Conservation (phyloP, 1,140 invertebrate genomes). For the Achroia grisella region DNA sequence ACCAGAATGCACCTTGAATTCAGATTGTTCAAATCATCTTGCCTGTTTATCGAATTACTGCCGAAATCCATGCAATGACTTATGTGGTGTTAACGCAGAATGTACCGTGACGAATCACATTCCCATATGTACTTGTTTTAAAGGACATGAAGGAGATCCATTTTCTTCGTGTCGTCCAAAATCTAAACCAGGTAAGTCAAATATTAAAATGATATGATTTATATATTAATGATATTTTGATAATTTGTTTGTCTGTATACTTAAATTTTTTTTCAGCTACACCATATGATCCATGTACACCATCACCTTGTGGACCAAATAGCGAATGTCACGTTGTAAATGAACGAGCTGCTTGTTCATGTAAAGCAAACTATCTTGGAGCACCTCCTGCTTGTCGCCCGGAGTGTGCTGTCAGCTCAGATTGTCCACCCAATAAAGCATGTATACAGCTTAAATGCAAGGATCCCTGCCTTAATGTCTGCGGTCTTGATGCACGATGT, state of each 20-base stretch:
- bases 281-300: slow-evolving; percentile 81
- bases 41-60: slow-evolving; percentile 90
- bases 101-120: slow-evolving; percentile 89
- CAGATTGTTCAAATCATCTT: slow-evolving; percentile 86
- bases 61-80: slow-evolving; percentile 89
- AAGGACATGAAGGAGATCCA: slow-evolving; percentile 86
- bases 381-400: slow-evolving; percentile 84
- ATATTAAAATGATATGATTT: too few species aligned
- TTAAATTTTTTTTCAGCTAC: slow-evolving; percentile 36
- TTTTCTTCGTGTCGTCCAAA: slow-evolving; percentile 83
- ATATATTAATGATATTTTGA: too few species aligned
- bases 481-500: slow-evolving; percentile 85
- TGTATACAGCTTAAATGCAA: slow-evolving; percentile 87
- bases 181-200: slow-evolving; percentile 71
- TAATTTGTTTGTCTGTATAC: too few species aligned
- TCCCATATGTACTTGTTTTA: slow-evolving; percentile 84
- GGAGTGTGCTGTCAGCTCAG: slow-evolving; percentile 85
- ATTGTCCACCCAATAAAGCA: slow-evolving; percentile 81
- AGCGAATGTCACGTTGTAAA: slow-evolving; percentile 83
- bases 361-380: slow-evolving; percentile 83
- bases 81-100: slow-evolving; percentile 88
- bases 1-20: slow-evolving; percentile 87
- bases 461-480: slow-evolving; percentile 87
- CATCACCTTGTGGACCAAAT: slow-evolving; percentile 87
- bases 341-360: slow-evolving; percentile 85